Evolutionary conservation across 2,888 invertebrate species (phyloP), one percentile per base, ranked within the genome.

Genomic region (Venusia cambrica): DNA sequence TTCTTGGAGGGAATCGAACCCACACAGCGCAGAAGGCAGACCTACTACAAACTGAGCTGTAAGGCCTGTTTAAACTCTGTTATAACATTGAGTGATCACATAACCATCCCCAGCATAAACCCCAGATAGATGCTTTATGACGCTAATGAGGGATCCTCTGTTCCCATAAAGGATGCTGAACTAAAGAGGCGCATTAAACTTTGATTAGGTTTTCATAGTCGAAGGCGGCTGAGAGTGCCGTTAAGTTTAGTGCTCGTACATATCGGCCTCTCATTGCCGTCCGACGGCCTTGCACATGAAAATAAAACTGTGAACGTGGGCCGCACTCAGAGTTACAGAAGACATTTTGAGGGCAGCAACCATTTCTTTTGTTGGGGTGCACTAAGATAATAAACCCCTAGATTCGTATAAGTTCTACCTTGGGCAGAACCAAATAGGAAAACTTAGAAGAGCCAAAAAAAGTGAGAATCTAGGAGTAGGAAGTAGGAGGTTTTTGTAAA

Each of bases 181-280:
- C 60, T 66, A 61, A 69, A 59, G 57, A 62, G 62, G 51, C 46
- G 44, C 67, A 69, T 76, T 75, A 78, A 75, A 75, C 57, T 79
- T 78, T 79, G 75, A 81, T 79, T 76, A 71, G 64, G 63, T 74
- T 75, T 74, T 79, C 77, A 77, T 76, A 74, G 72, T 64, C 63
- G 54, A 53, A 57, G 50, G 63, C 61, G 59, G 45, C 60, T 67
- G 64, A 68, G 63, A 62, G 64, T 54, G 58, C 60, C 66, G 69
- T 78, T 73, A 76, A 76, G 59, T 73, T 78, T 73, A 77, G 57
- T 69, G 62, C 61, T 41, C 55, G 69, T 64, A 66, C 74, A 76
- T 73, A 78, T 74, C 70, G 74, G 60, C 57, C 44, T 51, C 62
- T 58, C 64, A 69, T 58, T 62, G 67, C 71, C 51, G 37, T 45